phyloP scores from a whole-genome alignment of 2,113 vertebrate genomes.

The Hydropotes inermis region DNA sequence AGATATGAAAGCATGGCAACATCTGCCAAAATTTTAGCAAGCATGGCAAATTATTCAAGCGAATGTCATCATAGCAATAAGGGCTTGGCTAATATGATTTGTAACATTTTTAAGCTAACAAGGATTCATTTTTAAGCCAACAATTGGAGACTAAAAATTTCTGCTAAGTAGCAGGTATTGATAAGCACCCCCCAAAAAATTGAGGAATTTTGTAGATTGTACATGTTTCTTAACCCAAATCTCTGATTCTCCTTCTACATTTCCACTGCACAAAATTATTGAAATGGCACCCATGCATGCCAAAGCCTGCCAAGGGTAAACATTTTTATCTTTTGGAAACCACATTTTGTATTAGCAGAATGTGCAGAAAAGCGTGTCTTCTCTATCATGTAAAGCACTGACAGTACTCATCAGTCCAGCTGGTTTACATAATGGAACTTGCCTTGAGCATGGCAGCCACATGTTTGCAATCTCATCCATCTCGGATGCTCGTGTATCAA shows the following conservation, averaged over 20 bases:
- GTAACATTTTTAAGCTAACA: conserved; percentile 11
- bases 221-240: conserved; percentile 20
- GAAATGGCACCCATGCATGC: neutral
- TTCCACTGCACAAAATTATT: neutral
- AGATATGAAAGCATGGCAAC: neutral
- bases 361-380: conserved; percentile 10
- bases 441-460: neutral
- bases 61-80: neutral
- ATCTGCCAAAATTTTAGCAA: conserved; percentile 1
- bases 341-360: conserved; percentile 35
- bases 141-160: neutral
- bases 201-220: neutral
- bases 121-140: neutral
- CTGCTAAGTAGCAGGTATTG: neutral
- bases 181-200: neutral
- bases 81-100: neutral
- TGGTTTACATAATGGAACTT: conserved; percentile 18
- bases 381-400: neutral
- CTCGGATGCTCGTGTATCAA: neutral
- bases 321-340: conserved; percentile 59
- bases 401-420: neutral
- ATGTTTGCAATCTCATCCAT: conserved; percentile 6
- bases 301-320: conserved; percentile 16
- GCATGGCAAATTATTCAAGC: neutral
- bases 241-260: neutral